These are phyloP conservation scores for Cerceris rybyensis DNA, from an alignment of 2,888 invertebrate species.

Conservation along the genomic window DNA sequence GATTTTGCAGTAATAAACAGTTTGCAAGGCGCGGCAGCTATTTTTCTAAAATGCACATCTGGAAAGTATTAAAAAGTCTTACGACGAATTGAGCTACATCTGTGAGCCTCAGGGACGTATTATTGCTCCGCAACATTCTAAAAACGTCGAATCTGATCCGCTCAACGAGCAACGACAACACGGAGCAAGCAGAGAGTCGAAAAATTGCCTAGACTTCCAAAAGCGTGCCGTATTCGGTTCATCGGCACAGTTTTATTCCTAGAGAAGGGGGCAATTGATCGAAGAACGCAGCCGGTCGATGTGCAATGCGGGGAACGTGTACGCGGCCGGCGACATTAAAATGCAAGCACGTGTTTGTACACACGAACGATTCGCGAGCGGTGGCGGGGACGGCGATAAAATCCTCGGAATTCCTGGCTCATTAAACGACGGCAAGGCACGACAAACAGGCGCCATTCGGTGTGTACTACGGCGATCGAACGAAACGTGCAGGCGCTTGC, in stretches of 20 bases:
- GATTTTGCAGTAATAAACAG: too few species aligned
- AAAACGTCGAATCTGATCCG: too few species aligned
- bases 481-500: constrained; percentile 47
- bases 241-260: neutral
- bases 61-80: too few species aligned
- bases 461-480: constrained; percentile 27
- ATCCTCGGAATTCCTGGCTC: constrained; percentile 65
- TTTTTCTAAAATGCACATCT: too few species aligned
- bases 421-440: constrained; percentile 61
- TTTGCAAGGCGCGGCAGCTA: too few species aligned
- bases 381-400: constrained; percentile 49
- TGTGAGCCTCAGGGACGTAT: too few species aligned
- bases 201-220: neutral
- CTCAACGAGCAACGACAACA: too few species aligned
- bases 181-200: too few species aligned
- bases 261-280: constrained; percentile 25
- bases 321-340: constrained; percentile 49
- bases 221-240: neutral
- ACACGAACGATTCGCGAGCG: constrained; percentile 41
- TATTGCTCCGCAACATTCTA: too few species aligned
- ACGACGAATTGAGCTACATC: too few species aligned
- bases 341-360: constrained; percentile 55
- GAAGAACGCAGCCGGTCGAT: neutral
- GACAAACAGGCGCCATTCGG: constrained; percentile 61
- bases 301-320: constrained; percentile 19